These are phyloP conservation scores for Alentia gelatinosa DNA, from an alignment of 2,888 invertebrate species.

Conservation along the genomic window DNA sequence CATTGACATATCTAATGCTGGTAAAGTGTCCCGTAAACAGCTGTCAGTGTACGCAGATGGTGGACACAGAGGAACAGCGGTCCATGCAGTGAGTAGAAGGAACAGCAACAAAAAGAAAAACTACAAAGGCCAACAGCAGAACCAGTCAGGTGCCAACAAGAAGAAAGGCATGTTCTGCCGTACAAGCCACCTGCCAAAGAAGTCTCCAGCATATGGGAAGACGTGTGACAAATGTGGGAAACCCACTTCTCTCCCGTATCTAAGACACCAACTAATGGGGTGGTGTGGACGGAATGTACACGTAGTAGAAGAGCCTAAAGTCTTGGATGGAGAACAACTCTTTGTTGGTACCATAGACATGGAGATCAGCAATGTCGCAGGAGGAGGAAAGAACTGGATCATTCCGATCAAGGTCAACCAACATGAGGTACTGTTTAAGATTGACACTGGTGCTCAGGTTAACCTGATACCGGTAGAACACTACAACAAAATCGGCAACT, in stretches of 20 bases:
- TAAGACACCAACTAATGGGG: not conserved
- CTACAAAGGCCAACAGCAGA: not conserved
- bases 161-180: not conserved
- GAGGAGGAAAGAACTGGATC: not conserved
- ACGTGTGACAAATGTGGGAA: not conserved
- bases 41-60: not conserved
- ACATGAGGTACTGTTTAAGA: too few species aligned
- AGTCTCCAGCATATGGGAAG: slow-evolving; percentile 19
- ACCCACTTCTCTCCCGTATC: not conserved
- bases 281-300: not conserved
- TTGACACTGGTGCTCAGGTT: too few species aligned
- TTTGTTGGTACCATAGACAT: not conserved
- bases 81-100: not conserved
- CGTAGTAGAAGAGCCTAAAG: not conserved
- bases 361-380: not conserved
- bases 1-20: not conserved
- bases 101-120: not conserved
- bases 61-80: not conserved
- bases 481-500: too few species aligned
- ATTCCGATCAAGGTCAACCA: not conserved
- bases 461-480: too few species aligned
- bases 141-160: not conserved
- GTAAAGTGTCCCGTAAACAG: not conserved
- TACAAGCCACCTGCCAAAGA: not conserved
- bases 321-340: not conserved